Percentiles rank a stretch among this genome's conserved stretches.
Conservation (phyloP, 2,113 vertebrate genomes). For the Hepsetus odoe region DNA sequence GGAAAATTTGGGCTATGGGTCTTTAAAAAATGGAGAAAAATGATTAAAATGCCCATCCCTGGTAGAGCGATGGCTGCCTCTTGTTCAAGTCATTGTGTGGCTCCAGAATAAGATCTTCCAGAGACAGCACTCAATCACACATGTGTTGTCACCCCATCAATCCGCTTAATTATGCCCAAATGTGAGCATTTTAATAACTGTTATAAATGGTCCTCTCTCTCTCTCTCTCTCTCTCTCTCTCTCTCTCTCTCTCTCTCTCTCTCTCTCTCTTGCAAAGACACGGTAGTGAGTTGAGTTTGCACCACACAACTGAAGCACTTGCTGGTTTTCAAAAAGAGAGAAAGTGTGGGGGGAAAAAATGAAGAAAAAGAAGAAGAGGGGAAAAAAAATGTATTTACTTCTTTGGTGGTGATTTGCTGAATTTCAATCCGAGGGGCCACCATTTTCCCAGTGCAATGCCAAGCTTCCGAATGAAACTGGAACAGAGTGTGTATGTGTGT, state of each 20-base stretch:
- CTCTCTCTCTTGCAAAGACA: background rate
- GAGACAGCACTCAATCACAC: constrained; percentile 47
- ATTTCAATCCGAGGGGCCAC: constrained; percentile 53
- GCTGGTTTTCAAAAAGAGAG: constrained; percentile 4
- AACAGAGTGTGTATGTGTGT: constrained; percentile 2
- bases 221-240: constrained; percentile 7
- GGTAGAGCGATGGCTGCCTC: constrained; percentile 8
- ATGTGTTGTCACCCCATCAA: constrained; percentile 47
- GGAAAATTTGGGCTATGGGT: too few relatives aligned
- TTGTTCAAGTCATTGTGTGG: constrained; percentile 22
- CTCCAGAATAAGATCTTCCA: constrained; percentile 7
- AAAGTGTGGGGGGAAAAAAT: background rate
- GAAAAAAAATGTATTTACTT: constrained; percentile 29
- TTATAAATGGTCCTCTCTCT: constrained; percentile 46
- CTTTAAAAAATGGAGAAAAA: background rate
- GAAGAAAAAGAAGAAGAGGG: background rate
- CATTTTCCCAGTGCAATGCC: constrained; percentile 36
- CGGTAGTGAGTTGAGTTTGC: background rate
- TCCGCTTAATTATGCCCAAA: constrained; percentile 54
- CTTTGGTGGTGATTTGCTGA: constrained; percentile 44
- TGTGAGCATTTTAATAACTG: constrained; percentile 58
- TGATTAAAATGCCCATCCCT: background rate
- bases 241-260: constrained; percentile 9
- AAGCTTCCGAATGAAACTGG: constrained; percentile 25
- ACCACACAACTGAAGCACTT: constrained; percentile 3